Percentiles rank a stretch among this genome's conserved stretches.
Evolutionary conservation across 2,797 vertebrate genomes (phyloP).

Genomic region (Oreochromis mossambicus): DNA sequence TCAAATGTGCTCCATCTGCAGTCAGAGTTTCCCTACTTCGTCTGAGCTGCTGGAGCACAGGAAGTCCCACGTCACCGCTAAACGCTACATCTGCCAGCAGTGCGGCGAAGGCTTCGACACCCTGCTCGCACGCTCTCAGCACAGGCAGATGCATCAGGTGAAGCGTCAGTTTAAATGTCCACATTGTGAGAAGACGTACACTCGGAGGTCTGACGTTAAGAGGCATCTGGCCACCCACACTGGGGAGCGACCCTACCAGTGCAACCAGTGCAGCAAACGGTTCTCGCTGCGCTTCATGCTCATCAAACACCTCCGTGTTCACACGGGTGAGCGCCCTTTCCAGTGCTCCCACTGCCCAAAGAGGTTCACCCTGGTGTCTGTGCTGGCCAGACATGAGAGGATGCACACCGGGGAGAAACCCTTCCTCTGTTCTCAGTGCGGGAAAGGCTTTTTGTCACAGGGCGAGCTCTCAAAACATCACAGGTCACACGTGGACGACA

Average conservation of each 20-base stretch:
- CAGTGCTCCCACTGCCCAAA: slow-evolving; percentile 76
- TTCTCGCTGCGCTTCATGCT: slow-evolving; percentile 73
- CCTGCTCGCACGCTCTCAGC: slow-evolving; percentile 67
- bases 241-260: slow-evolving; percentile 72
- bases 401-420: slow-evolving; percentile 82
- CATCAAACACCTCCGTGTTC: slow-evolving; percentile 70
- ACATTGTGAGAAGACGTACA: slow-evolving; percentile 76
- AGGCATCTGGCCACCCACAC: slow-evolving; percentile 73
- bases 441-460: slow-evolving; percentile 75
- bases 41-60: slow-evolving; percentile 67
- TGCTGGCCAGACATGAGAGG: slow-evolving; percentile 73
- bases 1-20: slow-evolving; percentile 78
- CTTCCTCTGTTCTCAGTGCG: slow-evolving; percentile 79
- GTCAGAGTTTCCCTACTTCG: slow-evolving; percentile 50
- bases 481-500: slow-evolving; percentile 69
- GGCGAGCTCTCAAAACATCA: slow-evolving; percentile 79
- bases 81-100: slow-evolving; percentile 72
- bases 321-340: slow-evolving; percentile 75
- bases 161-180: slow-evolving; percentile 71
- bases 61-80: slow-evolving; percentile 59
- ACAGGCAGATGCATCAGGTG: slow-evolving; percentile 65
- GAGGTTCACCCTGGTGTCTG: slow-evolving; percentile 72
- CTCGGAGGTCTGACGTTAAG: slow-evolving; percentile 73
- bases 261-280: slow-evolving; percentile 67
- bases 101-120: slow-evolving; percentile 75